Percentiles rank a stretch among this genome's conserved stretches.
Evolutionary conservation across 2,888 invertebrate genomes (phyloP).

Genomic region (Taphrorychus bicolor): DNA sequence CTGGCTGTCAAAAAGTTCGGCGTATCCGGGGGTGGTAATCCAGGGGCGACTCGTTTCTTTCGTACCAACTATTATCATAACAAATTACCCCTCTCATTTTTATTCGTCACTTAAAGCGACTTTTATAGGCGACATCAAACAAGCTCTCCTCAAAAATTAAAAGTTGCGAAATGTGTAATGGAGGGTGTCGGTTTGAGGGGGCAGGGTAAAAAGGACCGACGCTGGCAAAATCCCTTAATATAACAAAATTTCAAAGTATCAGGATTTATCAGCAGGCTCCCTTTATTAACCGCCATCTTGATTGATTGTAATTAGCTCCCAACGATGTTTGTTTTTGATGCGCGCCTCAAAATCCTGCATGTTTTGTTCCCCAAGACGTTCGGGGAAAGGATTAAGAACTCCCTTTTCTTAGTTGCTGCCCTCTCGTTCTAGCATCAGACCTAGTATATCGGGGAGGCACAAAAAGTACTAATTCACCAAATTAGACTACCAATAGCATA

Average conservation of each 20-base stretch:
- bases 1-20: slow-evolving; percentile 38
- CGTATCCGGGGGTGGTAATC: slow-evolving; percentile 16
- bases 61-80: neutral
- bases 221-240: slow-evolving; percentile 34
- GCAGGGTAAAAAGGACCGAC: slow-evolving; percentile 4
- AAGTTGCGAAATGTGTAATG: neutral
- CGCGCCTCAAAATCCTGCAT: slow-evolving; percentile 57
- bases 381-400: slow-evolving; percentile 39
- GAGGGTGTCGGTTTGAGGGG: neutral
- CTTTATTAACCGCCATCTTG: slow-evolving; percentile 50
- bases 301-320: slow-evolving; percentile 60
- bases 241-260: slow-evolving; percentile 42
- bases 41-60: slow-evolving; percentile 17
- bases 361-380: slow-evolving; percentile 50
- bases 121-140: neutral
- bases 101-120: neutral
- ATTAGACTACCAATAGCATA: too few relatives aligned
- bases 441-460: neutral
- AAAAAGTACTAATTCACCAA: too few relatives aligned
- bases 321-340: slow-evolving; percentile 60
- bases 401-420: slow-evolving; percentile 27
- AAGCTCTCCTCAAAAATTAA: neutral
- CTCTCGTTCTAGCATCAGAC: slow-evolving; percentile 15
- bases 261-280: slow-evolving; percentile 42
- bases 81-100: neutral